Base-by-base conservation (phyloP, 2,113 vertebrate genomes). In the Hippolais icterina region DNA sequence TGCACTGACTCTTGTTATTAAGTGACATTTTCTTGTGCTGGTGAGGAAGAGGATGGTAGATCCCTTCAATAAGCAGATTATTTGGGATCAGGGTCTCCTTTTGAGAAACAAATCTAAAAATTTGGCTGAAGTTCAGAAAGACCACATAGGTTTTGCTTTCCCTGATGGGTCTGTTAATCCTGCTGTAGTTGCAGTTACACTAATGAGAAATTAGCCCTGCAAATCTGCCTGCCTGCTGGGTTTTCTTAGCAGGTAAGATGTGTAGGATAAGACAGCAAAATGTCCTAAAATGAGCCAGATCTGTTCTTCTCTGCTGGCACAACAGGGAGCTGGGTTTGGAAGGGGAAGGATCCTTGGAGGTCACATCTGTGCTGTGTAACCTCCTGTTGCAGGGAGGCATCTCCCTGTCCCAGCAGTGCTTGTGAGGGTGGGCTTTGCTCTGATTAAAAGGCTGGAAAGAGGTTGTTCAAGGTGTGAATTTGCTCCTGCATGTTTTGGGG, bases 201-300 rank as follows among this genome's bases (percentile, higher is more conserved):
- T 78, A 18, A 83, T 75, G 80, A 89, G 92, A 90, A 93, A 88
- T 93, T 68, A 96, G 56, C 83, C 90, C 64, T 64, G 79, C 93
- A 83, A 87, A 93, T 78, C 90, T 78, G 8, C n/a, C 75, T 15
- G 79, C 80, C 71, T 17, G 72, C 83, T 95, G 87, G 68, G 19
- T 44, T 95, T 74, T 49, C 84, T 70, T 86, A 70, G 92, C 1
- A 6, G 59, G 66, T 53, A 24, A 39, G 54, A 41, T 2, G 15
- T 50, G 76, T 25, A 41, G 76, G 39, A 17, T 18, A 11, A 3
- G 52, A 13, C 39, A 64, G 31, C 50, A 27, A 47, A 37, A 39
- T 27, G 44, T 18, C 72, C 74, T 49, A 9, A 37, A 74, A 64
- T 10, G 65, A 66, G 35, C 28, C 42, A 42, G 35, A 16, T 61